Conservation (phyloP, 2,888 invertebrate species). For the Philonicus albiceps region DNA sequence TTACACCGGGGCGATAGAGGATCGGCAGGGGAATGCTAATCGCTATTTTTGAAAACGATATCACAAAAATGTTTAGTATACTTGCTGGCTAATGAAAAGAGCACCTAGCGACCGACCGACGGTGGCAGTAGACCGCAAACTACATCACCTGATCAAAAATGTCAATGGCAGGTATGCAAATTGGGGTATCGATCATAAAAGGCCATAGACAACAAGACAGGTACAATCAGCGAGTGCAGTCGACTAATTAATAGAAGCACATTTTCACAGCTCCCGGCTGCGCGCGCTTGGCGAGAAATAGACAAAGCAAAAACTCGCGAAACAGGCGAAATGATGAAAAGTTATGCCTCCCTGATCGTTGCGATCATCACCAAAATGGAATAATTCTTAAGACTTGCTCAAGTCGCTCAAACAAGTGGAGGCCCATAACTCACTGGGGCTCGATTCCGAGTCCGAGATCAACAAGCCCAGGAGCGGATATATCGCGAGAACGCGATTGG, state of each 20-base stretch:
- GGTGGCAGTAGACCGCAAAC: background rate
- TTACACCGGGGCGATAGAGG: background rate
- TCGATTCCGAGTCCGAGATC: background rate
- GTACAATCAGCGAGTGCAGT: background rate
- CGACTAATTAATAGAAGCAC: constrained; percentile 41
- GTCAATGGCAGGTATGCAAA: constrained; percentile 13
- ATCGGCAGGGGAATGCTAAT: constrained; percentile 1
- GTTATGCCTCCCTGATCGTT: background rate
- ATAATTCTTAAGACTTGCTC: background rate
- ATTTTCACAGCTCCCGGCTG: constrained; percentile 32
- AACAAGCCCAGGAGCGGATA: background rate
- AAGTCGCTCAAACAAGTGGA: constrained; percentile 5
- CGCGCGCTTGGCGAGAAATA: background rate
- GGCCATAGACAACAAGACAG: constrained; percentile 18
- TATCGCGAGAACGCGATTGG: background rate
- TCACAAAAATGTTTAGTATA: background rate
- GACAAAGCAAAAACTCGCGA: background rate
- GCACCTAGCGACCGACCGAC: background rate
- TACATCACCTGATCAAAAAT: background rate
- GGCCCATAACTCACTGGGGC: constrained; percentile 5
- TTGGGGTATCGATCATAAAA: constrained; percentile 20
- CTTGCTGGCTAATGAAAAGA: background rate
- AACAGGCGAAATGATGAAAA: background rate
- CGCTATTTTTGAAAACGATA: background rate
- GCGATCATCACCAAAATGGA: background rate